phyloP scores from a whole-genome alignment of 2,888 invertebrate species.

The Carterocephalus palaemon region DNA sequence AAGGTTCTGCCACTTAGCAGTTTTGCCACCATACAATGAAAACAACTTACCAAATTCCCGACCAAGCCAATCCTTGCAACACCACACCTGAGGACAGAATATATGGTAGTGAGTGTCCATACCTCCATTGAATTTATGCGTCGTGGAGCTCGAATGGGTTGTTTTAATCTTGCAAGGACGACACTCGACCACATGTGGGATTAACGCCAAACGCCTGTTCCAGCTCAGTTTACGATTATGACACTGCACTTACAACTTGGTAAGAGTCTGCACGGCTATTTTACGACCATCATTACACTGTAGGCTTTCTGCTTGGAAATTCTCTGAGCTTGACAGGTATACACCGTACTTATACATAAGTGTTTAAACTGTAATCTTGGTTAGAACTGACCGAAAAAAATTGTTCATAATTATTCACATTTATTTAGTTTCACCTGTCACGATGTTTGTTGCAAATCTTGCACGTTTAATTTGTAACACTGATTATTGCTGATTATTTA shows the following conservation, averaged over 20 bases:
- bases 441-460: too few relatives aligned
- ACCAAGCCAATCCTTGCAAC: constrained; percentile 3
- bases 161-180: constrained; percentile 44
- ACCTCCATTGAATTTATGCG: constrained; percentile 19
- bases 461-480: too few relatives aligned
- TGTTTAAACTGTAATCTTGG: too few relatives aligned
- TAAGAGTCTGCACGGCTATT: constrained; percentile 38
- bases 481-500: too few relatives aligned
- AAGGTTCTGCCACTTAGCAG: too few relatives aligned
- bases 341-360: neutral
- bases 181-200: constrained; percentile 34
- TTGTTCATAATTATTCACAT: too few relatives aligned
- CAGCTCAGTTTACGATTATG: constrained; percentile 43
- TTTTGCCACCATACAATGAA: neutral
- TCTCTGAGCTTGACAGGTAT: neutral
- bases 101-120: constrained; percentile 6
- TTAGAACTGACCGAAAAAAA: too few relatives aligned
- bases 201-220: constrained; percentile 34
- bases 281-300: constrained; percentile 50
- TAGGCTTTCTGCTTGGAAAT: constrained; percentile 30
- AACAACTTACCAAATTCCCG: constrained; percentile 1
- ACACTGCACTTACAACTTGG: constrained; percentile 51
- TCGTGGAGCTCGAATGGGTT: constrained; percentile 25
- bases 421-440: too few relatives aligned
- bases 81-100: constrained; percentile 16